Percentiles rank a stretch among this genome's conserved stretches.
These are phyloP conservation scores for Metallyticus violacea DNA, from an alignment of 2,888 invertebrate genomes.

Conservation along the genomic window DNA sequence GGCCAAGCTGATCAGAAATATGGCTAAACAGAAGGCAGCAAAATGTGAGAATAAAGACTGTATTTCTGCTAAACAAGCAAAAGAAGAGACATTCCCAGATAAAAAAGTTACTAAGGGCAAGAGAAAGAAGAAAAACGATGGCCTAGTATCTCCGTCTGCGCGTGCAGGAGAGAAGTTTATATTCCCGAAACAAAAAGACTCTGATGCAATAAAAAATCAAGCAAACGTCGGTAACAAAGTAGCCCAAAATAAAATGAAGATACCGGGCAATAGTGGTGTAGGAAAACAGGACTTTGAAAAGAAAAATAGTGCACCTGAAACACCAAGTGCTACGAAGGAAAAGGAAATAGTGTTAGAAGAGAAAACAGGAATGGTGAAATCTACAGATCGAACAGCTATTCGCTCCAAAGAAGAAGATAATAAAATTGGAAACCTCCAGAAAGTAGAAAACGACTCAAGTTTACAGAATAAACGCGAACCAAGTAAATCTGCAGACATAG, in stretches of 20 bases:
- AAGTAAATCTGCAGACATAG: neutral
- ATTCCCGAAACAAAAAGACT: neutral
- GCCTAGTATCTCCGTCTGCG: neutral
- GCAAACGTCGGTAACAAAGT: neutral
- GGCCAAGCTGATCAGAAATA: neutral
- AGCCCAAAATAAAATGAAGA: no score
- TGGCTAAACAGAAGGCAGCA: neutral
- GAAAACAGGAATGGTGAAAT: no score
- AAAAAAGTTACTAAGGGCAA: neutral
- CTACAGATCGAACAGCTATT: no score
- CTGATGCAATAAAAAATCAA: neutral
- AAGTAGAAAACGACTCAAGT: neutral
- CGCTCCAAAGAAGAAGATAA: neutral
- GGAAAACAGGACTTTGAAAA: neutral
- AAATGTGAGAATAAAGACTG: conserved; percentile 6
- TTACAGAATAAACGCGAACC: neutral
- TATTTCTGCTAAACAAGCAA: neutral
- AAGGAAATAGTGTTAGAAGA: neutral
- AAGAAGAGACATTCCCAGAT: neutral
- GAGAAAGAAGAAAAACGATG: neutral
- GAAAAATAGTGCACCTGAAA: neutral
- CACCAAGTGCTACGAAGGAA: neutral
- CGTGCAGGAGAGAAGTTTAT: neutral
- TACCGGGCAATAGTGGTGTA: no score
- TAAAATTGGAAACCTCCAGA: neutral